Evolutionary conservation across 2,113 vertebrate species (phyloP).

Genomic region (Rousettus leschenaultii): DNA sequence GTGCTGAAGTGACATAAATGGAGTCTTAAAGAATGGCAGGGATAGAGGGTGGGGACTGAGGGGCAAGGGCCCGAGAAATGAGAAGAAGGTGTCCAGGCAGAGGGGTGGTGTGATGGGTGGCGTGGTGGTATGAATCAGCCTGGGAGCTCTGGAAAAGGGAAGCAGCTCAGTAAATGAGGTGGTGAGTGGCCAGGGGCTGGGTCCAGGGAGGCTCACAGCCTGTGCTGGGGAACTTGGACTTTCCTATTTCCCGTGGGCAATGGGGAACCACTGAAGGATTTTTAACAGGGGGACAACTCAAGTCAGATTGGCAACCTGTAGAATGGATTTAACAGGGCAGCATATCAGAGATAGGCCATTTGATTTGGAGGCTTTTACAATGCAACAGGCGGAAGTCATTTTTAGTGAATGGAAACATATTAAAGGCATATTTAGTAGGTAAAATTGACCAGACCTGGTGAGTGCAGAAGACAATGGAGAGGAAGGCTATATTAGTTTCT

Average conservation of each 20-base stretch:
- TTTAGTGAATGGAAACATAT: background rate
- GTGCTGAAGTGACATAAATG: background rate
- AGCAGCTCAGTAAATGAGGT: background rate
- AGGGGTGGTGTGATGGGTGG: background rate
- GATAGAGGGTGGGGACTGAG: background rate
- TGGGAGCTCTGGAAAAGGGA: background rate
- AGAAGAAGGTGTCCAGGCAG: background rate
- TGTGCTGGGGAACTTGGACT: background rate
- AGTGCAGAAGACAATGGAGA: background rate
- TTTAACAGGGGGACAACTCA: background rate
- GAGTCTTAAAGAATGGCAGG: background rate
- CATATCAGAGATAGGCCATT: background rate
- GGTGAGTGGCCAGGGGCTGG: background rate
- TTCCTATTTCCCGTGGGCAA: background rate
- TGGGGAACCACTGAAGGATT: background rate
- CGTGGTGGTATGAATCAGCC: background rate
- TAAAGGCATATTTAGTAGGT: background rate
- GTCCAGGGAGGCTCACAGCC: background rate
- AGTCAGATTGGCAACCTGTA: background rate
- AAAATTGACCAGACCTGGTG: background rate
- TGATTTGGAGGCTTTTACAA: background rate
- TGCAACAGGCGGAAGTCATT: background rate
- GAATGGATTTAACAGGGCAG: background rate
- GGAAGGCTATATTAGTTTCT: background rate
- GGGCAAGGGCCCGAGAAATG: background rate